Base-by-base conservation (phyloP, 2,797 vertebrate genomes). In the Poeciliopsis turneri region DNA sequence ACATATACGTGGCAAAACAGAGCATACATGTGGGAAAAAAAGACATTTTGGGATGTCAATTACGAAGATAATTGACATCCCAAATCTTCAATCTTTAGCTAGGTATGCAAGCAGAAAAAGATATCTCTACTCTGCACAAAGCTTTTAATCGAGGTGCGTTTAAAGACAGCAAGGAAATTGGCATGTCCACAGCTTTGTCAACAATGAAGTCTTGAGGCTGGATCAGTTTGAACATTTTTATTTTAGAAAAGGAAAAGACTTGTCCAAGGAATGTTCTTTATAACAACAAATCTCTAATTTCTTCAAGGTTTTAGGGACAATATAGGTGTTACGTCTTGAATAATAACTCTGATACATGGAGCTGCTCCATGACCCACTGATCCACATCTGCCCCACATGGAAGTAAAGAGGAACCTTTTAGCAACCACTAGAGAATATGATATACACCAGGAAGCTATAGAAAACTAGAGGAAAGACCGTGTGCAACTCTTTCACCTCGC, bases 61-160 rank as follows among this genome's bases (percentile, higher is more conserved):
- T 83, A 84, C 47, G 66, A 76, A 45, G 45, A 81, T 88, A 33
- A 33, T 33, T 33, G 33, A 33, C 33, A 33, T 3, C 33, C 33
- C 33, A 33, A 33, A 33, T 33, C 33, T 83, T 74, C 47, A 8
- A 77, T 81, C 81, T 77, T 84, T 77, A 78, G 82, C 87, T 84
- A 77, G 71, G 68, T 80, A 82, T 83, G 69, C 51, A 3, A 33
- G 82, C 87, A 85, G 72, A 90, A 89, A 89, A 86, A 91, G 81
- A 88, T 76, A 57, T 59, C 83, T 69, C 86, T 23, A 39, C 57
- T 23, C 51, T 82, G 81, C 47, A 11, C 45, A 2, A 57, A 76
- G 82, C 84, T 89, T 92, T 84, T 89, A 87, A 88, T 86, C 83
- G 77, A 87, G 74, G 70, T 75, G 69, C 83, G 77, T 76, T 92